These are phyloP conservation scores for Falco columbarius DNA, from an alignment of 2,797 vertebrate genomes.

Conservation along the genomic window DNA sequence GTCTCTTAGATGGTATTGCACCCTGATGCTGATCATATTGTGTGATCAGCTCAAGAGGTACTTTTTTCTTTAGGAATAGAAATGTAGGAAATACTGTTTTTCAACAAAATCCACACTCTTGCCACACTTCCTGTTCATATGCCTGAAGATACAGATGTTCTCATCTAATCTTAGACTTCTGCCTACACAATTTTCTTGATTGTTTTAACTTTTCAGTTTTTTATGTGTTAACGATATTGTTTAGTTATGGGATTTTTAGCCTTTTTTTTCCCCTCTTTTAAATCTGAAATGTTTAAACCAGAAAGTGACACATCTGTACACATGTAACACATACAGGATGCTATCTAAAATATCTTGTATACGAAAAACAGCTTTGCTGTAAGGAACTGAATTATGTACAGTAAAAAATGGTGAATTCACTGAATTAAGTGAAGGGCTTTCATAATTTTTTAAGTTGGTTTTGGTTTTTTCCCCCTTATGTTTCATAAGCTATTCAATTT, in stretches of 20 bases:
- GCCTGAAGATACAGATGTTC: not conserved
- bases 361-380: not conserved
- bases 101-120: not conserved
- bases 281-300: not conserved
- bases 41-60: not conserved
- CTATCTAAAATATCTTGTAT: not conserved
- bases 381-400: not conserved
- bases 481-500: not conserved
- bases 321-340: not conserved
- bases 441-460: not conserved
- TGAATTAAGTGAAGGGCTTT: not conserved
- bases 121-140: not conserved
- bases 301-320: not conserved
- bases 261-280: not conserved
- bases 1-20: not conserved
- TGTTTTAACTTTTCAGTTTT: not conserved
- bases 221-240: not conserved
- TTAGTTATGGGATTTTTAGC: not conserved
- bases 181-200: not conserved
- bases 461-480: fast-evolving
- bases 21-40: not conserved
- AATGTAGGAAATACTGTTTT: not conserved
- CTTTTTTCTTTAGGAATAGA: not conserved
- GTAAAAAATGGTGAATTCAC: not conserved
- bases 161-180: not conserved